Percentiles rank a stretch among this genome's conserved stretches.
Evolutionary conservation across 2,797 vertebrate genomes (phyloP).

Genomic region (Zonotrichia albicollis): DNA sequence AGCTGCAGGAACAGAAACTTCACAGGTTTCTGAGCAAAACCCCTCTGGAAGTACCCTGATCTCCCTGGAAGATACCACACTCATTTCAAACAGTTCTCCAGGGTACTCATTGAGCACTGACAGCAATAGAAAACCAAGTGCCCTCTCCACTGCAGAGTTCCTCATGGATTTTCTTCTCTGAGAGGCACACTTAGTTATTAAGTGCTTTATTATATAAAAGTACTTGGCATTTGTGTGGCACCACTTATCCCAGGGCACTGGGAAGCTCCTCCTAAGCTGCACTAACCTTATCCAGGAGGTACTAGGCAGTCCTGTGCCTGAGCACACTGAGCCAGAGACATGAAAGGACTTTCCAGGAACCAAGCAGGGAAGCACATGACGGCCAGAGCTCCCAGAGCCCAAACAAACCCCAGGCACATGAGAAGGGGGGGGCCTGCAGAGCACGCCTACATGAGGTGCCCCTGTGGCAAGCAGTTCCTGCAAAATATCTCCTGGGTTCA

Average conservation of each 20-base stretch:
- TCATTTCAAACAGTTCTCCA: conserved; percentile 6
- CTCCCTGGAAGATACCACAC: conserved; percentile 68
- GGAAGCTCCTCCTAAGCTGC: not conserved
- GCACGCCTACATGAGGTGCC: fast-evolving
- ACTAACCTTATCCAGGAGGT: not conserved
- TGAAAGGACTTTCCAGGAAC: not conserved
- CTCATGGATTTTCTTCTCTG: not conserved
- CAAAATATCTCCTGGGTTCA: not conserved
- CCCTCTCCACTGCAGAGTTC: conserved; percentile 16
- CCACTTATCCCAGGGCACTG: not conserved
- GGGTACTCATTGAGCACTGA: not conserved
- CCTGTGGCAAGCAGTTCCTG: not conserved
- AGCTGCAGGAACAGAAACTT: conserved; percentile 26
- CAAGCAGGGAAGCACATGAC: not conserved
- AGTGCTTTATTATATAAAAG: conserved; percentile 16
- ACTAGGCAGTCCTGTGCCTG: not conserved
- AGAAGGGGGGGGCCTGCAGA: not conserved
- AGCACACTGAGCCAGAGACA: not conserved
- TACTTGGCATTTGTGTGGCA: not conserved
- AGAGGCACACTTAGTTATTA: not conserved
- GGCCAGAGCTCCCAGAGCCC: not conserved
- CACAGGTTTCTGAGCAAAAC: conserved; percentile 48
- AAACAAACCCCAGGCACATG: not conserved
- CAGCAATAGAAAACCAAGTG: not conserved
- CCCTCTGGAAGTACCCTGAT: conserved; percentile 42